Evolutionary conservation across 2,797 vertebrate genomes (phyloP).

Genomic region (Sebastes wilsoni): DNA sequence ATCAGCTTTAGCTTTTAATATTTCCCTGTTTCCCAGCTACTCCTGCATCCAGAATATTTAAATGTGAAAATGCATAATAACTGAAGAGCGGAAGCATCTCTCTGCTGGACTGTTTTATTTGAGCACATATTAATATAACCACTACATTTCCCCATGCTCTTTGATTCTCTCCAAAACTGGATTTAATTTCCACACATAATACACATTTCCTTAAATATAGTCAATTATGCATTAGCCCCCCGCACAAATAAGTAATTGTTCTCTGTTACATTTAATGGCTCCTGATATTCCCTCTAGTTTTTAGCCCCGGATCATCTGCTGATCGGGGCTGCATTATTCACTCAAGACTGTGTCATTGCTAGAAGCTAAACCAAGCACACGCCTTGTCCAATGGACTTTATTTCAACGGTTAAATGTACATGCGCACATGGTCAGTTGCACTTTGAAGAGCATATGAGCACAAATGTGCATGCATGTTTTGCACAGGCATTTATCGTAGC

Average conservation of each 20-base stretch:
- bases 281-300: slow-evolving; percentile 58
- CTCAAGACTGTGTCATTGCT: slow-evolving; percentile 81
- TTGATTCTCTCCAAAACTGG: slow-evolving; percentile 8
- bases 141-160: background rate
- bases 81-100: slow-evolving; percentile 11
- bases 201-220: slow-evolving; percentile 40
- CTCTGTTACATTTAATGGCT: slow-evolving; percentile 70
- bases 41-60: slow-evolving; percentile 28
- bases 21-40: slow-evolving; percentile 12
- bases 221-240: slow-evolving; percentile 46
- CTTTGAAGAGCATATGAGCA: slow-evolving; percentile 52
- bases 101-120: slow-evolving; percentile 19
- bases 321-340: slow-evolving; percentile 77
- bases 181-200: background rate
- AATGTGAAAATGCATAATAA: slow-evolving; percentile 17
- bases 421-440: slow-evolving; percentile 39
- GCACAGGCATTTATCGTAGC: background rate
- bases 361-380: slow-evolving; percentile 62
- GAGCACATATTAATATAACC: slow-evolving; percentile 17
- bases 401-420: slow-evolving; percentile 68
- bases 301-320: slow-evolving; percentile 65
- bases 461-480: slow-evolving; percentile 10
- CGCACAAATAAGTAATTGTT: slow-evolving; percentile 67
- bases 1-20: slow-evolving; percentile 29
- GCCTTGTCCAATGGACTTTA: slow-evolving; percentile 77